Percentiles rank a stretch among this genome's conserved stretches.
Evolutionary conservation across 1,140 invertebrate species (phyloP).

Genomic region (Muscidifurax raptorellus): DNA sequence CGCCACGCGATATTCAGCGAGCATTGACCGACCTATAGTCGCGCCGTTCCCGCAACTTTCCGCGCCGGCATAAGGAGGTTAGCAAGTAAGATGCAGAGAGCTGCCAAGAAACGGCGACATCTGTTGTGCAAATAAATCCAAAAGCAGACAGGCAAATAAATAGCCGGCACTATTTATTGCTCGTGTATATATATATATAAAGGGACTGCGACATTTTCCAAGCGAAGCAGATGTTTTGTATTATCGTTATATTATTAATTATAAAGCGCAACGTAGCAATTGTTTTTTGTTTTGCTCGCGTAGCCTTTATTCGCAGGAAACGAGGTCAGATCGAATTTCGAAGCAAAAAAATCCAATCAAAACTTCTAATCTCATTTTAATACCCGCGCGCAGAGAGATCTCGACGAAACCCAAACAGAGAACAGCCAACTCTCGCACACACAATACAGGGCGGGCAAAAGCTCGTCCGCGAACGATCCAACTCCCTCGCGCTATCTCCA

Average conservation of each 20-base stretch:
- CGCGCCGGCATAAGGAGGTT: background rate
- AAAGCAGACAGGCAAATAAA: constrained; percentile 10
- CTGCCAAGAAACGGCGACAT: constrained; percentile 28
- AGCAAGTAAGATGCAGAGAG: background rate
- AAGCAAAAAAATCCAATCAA: background rate
- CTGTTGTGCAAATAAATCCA: background rate
- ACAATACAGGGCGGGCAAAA: too few species aligned
- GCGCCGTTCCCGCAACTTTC: background rate
- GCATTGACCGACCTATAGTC: background rate
- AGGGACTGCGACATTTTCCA: background rate
- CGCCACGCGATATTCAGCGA: background rate
- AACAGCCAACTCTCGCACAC: background rate
- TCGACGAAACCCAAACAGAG: background rate
- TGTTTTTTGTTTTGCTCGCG: background rate
- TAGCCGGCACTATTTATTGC: constrained; percentile 12
- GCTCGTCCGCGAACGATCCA: background rate
- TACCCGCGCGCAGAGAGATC: background rate
- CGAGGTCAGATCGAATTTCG: background rate
- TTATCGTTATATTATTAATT: background rate
- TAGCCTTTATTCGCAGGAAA: background rate
- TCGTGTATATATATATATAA: background rate
- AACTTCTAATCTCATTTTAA: background rate
- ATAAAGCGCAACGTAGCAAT: too few species aligned
- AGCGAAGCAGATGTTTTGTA: background rate
- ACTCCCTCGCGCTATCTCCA: background rate